Percentiles rank a stretch among this genome's conserved stretches.
Conservation (phyloP, 2,113 vertebrate genomes). For the Perognathus longimembris region DNA sequence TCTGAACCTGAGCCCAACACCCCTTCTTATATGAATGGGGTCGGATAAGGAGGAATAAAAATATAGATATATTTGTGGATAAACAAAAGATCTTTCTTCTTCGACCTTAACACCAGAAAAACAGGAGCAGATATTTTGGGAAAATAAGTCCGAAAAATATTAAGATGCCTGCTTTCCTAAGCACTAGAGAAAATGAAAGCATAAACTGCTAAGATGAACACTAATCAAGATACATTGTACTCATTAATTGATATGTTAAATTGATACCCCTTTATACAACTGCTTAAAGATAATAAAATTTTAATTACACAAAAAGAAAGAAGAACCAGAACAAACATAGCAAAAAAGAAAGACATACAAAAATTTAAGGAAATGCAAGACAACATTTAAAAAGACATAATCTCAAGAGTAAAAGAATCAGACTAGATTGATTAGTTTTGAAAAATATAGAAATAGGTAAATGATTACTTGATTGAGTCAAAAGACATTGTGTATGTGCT, state of each 20-base stretch:
- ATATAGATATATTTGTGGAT: not conserved
- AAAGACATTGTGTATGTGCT: conserved; percentile 4
- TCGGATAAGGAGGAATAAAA: rapidly evolving
- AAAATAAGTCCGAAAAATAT: not conserved
- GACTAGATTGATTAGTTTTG: not conserved
- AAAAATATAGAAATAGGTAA: not conserved
- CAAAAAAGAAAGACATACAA: conserved; percentile 27
- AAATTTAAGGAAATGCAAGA: conserved; percentile 26
- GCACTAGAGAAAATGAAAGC: not conserved
- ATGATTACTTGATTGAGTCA: conserved; percentile 15
- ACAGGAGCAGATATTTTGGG: not conserved
- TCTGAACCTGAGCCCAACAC: not conserved
- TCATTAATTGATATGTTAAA: too few relatives aligned
- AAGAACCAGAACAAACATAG: not conserved
- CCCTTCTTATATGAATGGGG: not conserved
- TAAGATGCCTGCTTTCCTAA: not conserved
- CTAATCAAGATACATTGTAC: too few relatives aligned
- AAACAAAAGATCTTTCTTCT: conserved; percentile 33
- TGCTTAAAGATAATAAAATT: not conserved
- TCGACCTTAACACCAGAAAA: conserved; percentile 43
- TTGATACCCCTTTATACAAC: too few relatives aligned
- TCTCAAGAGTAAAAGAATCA: not conserved
- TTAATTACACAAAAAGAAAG: not conserved
- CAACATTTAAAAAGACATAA: not conserved
- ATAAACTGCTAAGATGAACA: not conserved